phyloP scores from a whole-genome alignment of 2,113 vertebrate species.

The Muscicapa adusta region DNA sequence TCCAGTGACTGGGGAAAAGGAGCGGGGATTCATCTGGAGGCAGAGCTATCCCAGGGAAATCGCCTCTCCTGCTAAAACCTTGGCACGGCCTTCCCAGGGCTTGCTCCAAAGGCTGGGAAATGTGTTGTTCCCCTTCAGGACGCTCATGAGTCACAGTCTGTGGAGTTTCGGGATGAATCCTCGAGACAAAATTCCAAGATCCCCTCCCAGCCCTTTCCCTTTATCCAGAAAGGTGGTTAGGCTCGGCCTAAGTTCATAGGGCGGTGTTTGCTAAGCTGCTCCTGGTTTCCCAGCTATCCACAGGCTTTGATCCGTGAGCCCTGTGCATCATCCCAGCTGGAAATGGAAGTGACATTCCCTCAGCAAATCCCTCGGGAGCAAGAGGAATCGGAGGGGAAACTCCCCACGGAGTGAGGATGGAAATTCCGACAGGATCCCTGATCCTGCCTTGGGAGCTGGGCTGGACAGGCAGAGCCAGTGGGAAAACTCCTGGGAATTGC shows the following conservation, averaged over 20 bases:
- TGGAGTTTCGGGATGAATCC: not conserved
- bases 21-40: not conserved
- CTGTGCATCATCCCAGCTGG: not conserved
- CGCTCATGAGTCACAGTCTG: not conserved
- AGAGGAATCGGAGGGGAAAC: accelerated
- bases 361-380: not conserved
- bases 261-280: not conserved
- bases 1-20: not conserved
- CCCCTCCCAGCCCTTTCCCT: not conserved
- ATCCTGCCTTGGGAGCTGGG: not conserved
- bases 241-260: not conserved
- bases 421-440: accelerated
- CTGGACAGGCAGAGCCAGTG: not conserved
- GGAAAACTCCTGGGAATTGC: not conserved
- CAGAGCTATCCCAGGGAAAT: not conserved
- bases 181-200: not conserved
- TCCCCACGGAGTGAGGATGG: not conserved
- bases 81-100: not conserved
- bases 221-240: not conserved
- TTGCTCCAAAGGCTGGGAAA: constrained; percentile 4
- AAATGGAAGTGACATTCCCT: not conserved
- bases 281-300: accelerated
- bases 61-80: not conserved
- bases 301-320: not conserved
- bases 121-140: not conserved